Percentiles rank a stretch among this genome's conserved stretches.
Evolutionary conservation across 2,888 invertebrate genomes (phyloP).

Genomic region (Leucoma salicis): DNA sequence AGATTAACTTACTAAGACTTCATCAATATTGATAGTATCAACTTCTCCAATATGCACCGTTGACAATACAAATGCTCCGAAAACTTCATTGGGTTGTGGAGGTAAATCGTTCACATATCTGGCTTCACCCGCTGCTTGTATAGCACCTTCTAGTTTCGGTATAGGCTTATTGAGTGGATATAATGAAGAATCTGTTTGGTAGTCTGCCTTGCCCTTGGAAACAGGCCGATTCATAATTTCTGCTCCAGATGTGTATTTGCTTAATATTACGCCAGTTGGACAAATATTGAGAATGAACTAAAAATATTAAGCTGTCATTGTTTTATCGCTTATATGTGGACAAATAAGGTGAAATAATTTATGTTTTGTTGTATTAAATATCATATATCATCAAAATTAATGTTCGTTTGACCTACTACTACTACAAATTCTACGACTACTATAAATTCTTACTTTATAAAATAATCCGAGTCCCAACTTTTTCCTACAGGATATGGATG

Average conservation of each 20-base stretch:
- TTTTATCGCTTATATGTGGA: too few relatives aligned
- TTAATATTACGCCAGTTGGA: slow-evolving; percentile 59
- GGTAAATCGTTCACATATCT: slow-evolving; percentile 85
- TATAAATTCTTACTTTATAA: slow-evolving; percentile 86
- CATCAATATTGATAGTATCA: slow-evolving; percentile 78
- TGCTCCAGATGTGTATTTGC: slow-evolving; percentile 76
- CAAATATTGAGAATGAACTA: slow-evolving; percentile 81
- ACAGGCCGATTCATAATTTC: slow-evolving; percentile 77
- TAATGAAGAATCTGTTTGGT: slow-evolving; percentile 81
- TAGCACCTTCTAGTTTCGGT: slow-evolving; percentile 83
- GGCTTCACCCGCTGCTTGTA: slow-evolving; percentile 86
- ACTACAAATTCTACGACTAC: too few relatives aligned
- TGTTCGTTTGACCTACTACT: too few relatives aligned
- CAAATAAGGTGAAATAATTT: too few relatives aligned
- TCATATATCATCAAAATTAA: too few relatives aligned
- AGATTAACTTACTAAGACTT: slow-evolving; percentile 79
- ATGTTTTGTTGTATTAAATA: too few relatives aligned
- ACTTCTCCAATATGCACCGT: slow-evolving; percentile 82
- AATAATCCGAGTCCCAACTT: slow-evolving; percentile 87
- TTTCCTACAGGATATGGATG: slow-evolving; percentile 85
- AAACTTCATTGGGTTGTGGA: slow-evolving; percentile 82
- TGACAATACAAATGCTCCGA: slow-evolving; percentile 85
- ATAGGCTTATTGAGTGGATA: slow-evolving; percentile 88
- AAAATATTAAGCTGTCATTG: neutral
- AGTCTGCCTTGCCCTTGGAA: slow-evolving; percentile 83